Conservation (phyloP, 2,797 vertebrate species). For the Scarus forsteni region DNA sequence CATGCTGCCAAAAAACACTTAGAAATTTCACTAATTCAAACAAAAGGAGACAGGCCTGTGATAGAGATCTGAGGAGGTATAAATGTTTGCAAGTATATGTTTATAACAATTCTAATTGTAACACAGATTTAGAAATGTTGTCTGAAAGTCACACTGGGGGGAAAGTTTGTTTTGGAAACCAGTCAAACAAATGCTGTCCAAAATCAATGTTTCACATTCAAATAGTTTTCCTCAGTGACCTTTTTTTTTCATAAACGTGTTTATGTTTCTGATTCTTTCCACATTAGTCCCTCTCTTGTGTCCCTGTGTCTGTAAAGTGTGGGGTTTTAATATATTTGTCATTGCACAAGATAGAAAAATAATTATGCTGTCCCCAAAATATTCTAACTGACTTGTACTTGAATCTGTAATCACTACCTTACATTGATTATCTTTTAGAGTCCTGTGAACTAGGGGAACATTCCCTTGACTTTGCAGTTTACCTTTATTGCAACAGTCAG, state of each 20-base stretch:
- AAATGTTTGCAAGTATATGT: conserved; percentile 62
- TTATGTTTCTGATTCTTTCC: conserved; percentile 54
- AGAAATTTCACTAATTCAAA: conserved; percentile 45
- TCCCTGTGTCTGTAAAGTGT: neutral
- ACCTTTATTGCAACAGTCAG: neutral
- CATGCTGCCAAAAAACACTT: conserved; percentile 54
- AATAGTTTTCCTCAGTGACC: conserved; percentile 37
- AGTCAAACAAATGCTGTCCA: conserved; percentile 43
- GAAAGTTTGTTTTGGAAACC: conserved; percentile 55
- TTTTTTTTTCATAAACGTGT: conserved; percentile 30
- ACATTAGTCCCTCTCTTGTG: conserved; percentile 25
- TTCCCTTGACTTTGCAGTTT: neutral
- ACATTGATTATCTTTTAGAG: neutral
- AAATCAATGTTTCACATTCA: conserved; percentile 54
- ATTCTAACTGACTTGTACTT: too few relatives aligned
- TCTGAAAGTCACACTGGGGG: conserved; percentile 52
- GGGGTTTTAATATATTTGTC: conserved; percentile 34
- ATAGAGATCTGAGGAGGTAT: conserved; percentile 53
- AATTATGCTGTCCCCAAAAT: too few relatives aligned
- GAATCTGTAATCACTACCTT: too few relatives aligned
- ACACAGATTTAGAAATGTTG: conserved; percentile 47
- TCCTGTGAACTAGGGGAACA: neutral
- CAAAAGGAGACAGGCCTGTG: conserved; percentile 40
- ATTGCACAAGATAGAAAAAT: neutral
- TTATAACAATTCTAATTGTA: conserved; percentile 65